Base-by-base conservation (phyloP, 2,797 vertebrate species). In the Simalia tracyae region DNA sequence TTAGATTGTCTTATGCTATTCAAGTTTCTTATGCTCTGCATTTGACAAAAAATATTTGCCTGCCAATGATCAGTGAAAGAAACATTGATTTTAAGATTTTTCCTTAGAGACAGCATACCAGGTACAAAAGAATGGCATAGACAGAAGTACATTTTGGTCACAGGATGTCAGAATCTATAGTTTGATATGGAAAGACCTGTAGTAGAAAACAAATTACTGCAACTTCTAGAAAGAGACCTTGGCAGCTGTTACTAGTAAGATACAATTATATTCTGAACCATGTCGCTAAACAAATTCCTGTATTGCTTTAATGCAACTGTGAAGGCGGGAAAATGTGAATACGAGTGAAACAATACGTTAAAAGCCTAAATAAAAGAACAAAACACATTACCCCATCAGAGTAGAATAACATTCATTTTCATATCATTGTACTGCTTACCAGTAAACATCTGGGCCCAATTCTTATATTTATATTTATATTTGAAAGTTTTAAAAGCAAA, bases 1-100 rank as follows among this genome's bases (percentile, higher is more conserved):
- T 91, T 95, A 94, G 95, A 94, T 94, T 90, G 63, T 28, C 66
- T 63, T 59, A n/a, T 92, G 86, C 19, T 93, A 88, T 92, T 96
- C 91, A 93, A 94, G 90, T 91, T 86, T 95, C 61, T 64, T 1
- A 1, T 61, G 15, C 59, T 91, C 64, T 85, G 84, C 88, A 19
- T 93, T 57, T 2, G 14, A 57, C 76, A 0, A 9, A 92, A 76
- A 31, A 36, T 1, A 88, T 24, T 42, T 2, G 86, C 50, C 24
- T 1, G 0, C 24, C 24, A 24, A 46, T 59, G 86, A 92, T 89
- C 11, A 0, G 1, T 1, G 28, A 54, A 93, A n/a, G 26, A 12
- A 84, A 56, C 76, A 90, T 92, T 93, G 89, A 93, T 93, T 92
- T 90, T 88, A 90, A 90, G 17, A 15, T 31, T 93, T 7, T 84